A percentile compares a stretch with the other conserved stretches of the same genome.
Conservation (phyloP, 2,888 invertebrate species). For the Ischnura elegans region DNA sequence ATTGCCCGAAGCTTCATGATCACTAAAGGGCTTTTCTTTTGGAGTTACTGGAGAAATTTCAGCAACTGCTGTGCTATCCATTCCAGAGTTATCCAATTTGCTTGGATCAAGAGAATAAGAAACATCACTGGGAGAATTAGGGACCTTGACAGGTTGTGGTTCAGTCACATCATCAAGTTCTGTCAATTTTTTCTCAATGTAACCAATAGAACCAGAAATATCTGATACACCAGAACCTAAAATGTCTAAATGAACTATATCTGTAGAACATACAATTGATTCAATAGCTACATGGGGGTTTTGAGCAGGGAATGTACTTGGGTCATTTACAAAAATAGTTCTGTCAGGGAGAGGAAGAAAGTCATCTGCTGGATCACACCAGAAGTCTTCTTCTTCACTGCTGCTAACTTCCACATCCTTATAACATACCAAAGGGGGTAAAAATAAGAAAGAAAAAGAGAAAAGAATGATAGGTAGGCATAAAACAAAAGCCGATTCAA, state of each 20-base stretch:
- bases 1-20: neutral
- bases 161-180: too few relatives aligned
- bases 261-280: constrained; percentile 36
- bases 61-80: neutral
- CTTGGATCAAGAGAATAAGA: neutral
- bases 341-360: constrained; percentile 53
- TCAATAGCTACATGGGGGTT: constrained; percentile 48
- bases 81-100: neutral
- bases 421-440: constrained; percentile 58
- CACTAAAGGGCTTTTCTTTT: neutral
- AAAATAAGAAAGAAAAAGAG: constrained; percentile 49
- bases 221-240: neutral
- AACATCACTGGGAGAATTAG: neutral
- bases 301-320: constrained; percentile 42
- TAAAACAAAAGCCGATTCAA: neutral
- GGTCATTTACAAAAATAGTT: constrained; percentile 59
- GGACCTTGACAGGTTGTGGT: neutral
- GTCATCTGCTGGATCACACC: constrained; percentile 48
- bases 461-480: constrained; percentile 4
- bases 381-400: constrained; percentile 58
- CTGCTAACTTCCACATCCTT: constrained; percentile 49
- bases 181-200: constrained; percentile 27
- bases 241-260: constrained; percentile 5
- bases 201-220: neutral
- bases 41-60: neutral